These are phyloP conservation scores for Nyctibius grandis DNA, from an alignment of 2,797 vertebrate species.

Conservation along the genomic window DNA sequence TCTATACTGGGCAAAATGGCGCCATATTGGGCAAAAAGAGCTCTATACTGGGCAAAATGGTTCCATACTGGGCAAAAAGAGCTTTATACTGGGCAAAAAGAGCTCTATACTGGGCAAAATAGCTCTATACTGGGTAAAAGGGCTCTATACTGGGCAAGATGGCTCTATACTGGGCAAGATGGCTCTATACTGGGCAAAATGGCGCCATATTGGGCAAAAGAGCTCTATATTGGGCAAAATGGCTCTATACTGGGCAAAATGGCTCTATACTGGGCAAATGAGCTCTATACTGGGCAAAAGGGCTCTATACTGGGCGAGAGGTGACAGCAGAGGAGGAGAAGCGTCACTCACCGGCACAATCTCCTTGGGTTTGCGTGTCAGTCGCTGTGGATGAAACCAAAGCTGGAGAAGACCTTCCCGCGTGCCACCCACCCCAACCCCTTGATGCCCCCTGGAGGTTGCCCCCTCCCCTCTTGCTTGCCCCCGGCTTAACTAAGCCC, in stretches of 20 bases:
- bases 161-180: too few species aligned
- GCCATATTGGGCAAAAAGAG: neutral
- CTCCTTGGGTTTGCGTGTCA: neutral
- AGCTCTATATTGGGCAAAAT: too few species aligned
- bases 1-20: too few species aligned
- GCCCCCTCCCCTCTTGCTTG: neutral
- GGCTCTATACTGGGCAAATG: neutral
- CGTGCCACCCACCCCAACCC: neutral
- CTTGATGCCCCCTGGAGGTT: neutral
- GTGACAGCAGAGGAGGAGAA: neutral
- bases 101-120: too few species aligned
- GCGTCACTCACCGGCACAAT: neutral
- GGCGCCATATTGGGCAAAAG: neutral
- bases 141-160: too few species aligned
- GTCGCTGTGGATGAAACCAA: slow-evolving; percentile 54
- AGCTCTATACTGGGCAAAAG: too few species aligned
- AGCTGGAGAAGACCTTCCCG: neutral
- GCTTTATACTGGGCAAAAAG: neutral
- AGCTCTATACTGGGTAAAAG: too few species aligned
- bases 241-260: accelerated
- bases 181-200: too few species aligned
- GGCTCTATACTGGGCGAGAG: too few species aligned
- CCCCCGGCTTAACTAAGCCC: neutral
- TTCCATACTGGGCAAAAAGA: too few species aligned
- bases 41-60: too few species aligned